Conservation (phyloP, 2,797 vertebrate species). For the Sciurus carolinensis region DNA sequence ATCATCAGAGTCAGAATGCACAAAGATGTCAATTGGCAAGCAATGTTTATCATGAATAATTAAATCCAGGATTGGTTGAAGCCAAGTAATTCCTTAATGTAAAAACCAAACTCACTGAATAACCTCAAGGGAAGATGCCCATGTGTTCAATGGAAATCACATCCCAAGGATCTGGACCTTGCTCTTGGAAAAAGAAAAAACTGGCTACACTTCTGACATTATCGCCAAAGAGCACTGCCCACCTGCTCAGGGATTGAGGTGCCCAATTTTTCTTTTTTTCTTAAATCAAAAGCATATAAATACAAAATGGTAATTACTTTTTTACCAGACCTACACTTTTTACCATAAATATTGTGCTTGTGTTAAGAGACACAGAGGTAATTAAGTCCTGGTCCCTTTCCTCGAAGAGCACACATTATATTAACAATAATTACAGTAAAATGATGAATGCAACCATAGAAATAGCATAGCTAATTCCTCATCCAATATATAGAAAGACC, state of each 20-base stretch:
- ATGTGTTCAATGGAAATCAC: conserved; percentile 36
- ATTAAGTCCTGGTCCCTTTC: not conserved
- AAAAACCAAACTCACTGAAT: conserved; percentile 55
- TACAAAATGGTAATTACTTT: not conserved
- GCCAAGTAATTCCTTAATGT: conserved; percentile 35
- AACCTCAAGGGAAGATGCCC: conserved; percentile 25
- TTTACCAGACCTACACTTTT: not conserved
- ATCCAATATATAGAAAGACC: not conserved
- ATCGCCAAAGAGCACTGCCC: not conserved
- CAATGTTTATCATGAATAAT: conserved; percentile 69
- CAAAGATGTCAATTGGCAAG: conserved; percentile 67
- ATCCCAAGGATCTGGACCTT: not conserved
- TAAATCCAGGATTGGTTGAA: conserved; percentile 65
- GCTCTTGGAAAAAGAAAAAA: conserved; percentile 53
- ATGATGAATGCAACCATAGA: not conserved
- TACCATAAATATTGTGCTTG: conserved; percentile 9
- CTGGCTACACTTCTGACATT: not conserved
- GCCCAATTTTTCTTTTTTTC: not conserved
- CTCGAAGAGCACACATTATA: not conserved
- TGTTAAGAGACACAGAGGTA: conserved; percentile 17
- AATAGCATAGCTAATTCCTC: not conserved
- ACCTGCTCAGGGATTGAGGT: conserved; percentile 16
- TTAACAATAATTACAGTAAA: conserved; percentile 28
- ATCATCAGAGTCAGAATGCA: conserved; percentile 38
- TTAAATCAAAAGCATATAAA: conserved; percentile 52